Conservation (phyloP, 2,113 vertebrate species). For the Burhinus bistriatus region DNA sequence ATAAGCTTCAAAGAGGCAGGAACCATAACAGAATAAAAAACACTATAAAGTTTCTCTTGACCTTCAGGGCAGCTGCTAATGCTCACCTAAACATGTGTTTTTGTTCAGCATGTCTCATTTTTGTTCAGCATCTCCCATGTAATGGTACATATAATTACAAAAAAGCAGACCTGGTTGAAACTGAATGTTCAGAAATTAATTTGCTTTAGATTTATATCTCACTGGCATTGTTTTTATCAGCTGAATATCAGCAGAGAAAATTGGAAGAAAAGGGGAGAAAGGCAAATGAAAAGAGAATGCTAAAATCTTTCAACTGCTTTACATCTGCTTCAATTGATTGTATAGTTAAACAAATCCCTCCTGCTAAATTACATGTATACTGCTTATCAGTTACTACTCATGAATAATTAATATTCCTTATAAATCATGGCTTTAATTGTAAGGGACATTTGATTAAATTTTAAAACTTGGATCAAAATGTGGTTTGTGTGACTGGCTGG, state of each 20-base stretch:
- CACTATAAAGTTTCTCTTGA: neutral
- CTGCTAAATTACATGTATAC: neutral
- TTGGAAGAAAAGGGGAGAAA: neutral
- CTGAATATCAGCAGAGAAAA: neutral
- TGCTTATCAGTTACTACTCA: neutral
- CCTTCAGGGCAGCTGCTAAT: neutral
- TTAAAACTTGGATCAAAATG: neutral
- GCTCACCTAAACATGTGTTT: neutral
- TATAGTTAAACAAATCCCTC: neutral
- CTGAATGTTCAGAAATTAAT: neutral
- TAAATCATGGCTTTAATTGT: neutral
- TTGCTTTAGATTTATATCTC: neutral
- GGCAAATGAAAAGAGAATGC: neutral
- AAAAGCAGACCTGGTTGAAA: neutral
- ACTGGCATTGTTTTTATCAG: neutral
- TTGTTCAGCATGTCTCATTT: neutral
- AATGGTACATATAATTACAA: neutral
- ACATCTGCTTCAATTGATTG: neutral
- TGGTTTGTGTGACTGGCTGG: neutral
- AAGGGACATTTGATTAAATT: neutral
- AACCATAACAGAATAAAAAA: neutral
- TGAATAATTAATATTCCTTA: neutral
- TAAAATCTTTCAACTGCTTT: neutral
- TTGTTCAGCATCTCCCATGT: neutral
- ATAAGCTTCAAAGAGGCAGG: neutral